Conservation (phyloP, 2,888 invertebrate species). For the Malachius bipustulatus region DNA sequence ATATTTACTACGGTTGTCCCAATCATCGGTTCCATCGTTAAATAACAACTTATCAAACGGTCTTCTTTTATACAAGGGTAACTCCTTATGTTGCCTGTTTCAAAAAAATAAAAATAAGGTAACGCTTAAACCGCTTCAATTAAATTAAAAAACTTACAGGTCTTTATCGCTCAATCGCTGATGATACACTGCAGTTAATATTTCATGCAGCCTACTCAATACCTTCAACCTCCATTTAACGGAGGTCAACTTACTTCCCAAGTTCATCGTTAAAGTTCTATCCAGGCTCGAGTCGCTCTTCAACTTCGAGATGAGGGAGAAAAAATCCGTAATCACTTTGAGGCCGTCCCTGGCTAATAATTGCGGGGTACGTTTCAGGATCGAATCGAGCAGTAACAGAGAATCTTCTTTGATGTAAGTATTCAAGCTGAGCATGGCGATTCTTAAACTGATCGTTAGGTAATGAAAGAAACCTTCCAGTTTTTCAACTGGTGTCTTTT, state of each 20-base stretch:
- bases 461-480: slow-evolving; percentile 46
- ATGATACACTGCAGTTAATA: slow-evolving; percentile 35
- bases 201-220: slow-evolving; percentile 54
- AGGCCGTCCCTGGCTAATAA: slow-evolving; percentile 55
- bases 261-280: slow-evolving; percentile 54
- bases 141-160: too few species aligned
- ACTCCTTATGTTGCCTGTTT: too few species aligned
- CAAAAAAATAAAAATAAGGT: too few species aligned
- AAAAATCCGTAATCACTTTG: slow-evolving; percentile 64
- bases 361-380: slow-evolving; percentile 54
- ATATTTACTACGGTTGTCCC: slow-evolving; percentile 8
- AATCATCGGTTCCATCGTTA: too few species aligned
- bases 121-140: too few species aligned
- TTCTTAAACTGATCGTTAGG: slow-evolving; percentile 66
- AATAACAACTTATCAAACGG: too few species aligned
- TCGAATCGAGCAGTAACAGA: slow-evolving; percentile 60
- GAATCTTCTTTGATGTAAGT: slow-evolving; percentile 73
- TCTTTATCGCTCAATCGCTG: slow-evolving; percentile 1
- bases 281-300: slow-evolving; percentile 51
- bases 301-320: slow-evolving; percentile 73
- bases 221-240: slow-evolving; percentile 71
- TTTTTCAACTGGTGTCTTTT: slow-evolving; percentile 13
- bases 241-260: slow-evolving; percentile 60
- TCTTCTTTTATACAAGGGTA: too few species aligned
- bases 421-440: slow-evolving; percentile 85